Evolutionary conservation across 2,888 invertebrate genomes (phyloP), one percentile per base, ranked within the genome.

Genomic region (Patella depressa): DNA sequence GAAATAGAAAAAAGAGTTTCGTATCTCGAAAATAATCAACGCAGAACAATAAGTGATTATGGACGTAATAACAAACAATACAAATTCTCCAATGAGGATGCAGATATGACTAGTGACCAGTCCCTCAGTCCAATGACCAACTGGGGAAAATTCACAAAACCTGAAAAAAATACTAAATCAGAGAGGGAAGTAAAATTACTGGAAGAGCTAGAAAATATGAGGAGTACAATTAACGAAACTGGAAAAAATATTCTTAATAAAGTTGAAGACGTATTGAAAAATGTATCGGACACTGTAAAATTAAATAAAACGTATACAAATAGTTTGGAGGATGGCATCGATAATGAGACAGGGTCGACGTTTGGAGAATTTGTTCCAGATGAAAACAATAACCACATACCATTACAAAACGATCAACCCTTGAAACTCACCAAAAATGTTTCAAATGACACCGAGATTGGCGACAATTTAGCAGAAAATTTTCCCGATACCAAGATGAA

Each of bases 191-290:
- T 65, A 15, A 70, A 53, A 11, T 73, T 76, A 24, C 53, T 65
- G 65, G 55, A 76, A 73, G 73, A 76, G 29, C 65, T 76, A 53
- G 73, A 76, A 54, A 76, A 57, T 70, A 45, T 76, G 45, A 73
- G 70, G 73, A 53, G n/a, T 29, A 65, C 57, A n/a, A 65, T 78
- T 15, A 78, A 78, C 75, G 57, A 15, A 5, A 73, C 75, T 3
- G 73, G 78, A 14, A 70, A 53, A 55, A 34, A 59, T 15, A 34
- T 78, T 24, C 71, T 72, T 7, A 71, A 59, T 29, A 71, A 69
- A 15, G 69, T 75, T 45, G 75, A 73, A 19, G 53, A 53, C 15
- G 57, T 73, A 45, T 24, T 75, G 29, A 69, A 69, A 53, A 78
- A 73, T 57, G 69, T 71, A 34, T 57, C 53, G 12, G 53, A n/a